phyloP scores from a whole-genome alignment of 2,888 invertebrate genomes.

The Pyrocoelia pectoralis region DNA sequence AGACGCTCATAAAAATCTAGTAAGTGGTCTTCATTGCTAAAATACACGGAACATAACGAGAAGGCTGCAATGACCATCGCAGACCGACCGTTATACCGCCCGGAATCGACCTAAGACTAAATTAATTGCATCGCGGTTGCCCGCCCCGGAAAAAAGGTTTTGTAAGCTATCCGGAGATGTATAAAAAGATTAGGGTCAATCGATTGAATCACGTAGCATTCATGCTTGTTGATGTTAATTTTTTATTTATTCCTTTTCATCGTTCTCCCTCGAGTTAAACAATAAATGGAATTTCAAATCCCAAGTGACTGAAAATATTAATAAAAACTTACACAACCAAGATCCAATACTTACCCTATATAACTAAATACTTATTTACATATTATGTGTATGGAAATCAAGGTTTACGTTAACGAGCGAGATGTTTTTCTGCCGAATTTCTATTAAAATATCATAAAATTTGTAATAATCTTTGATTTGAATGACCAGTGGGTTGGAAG shows the following conservation, averaged over 20 bases:
- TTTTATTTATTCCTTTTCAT: background rate
- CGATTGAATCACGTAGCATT: background rate
- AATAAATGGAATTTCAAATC: no score
- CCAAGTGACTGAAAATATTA: no score
- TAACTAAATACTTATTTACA: no score
- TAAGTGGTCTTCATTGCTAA: conserved; percentile 36
- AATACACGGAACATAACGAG: conserved; percentile 36
- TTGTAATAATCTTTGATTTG: no score
- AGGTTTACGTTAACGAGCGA: no score
- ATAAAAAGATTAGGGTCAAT: conserved; percentile 1
- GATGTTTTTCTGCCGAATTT: no score
- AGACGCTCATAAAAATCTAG: conserved; percentile 29
- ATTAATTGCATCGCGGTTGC: conserved; percentile 52
- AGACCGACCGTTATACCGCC: conserved; percentile 43
- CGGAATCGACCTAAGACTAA: conserved; percentile 53
- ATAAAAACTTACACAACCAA: no score
- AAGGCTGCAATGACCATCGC: conserved; percentile 31
- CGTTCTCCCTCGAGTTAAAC: background rate
- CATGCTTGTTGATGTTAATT: background rate
- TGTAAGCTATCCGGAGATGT: background rate
- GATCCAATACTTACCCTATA: no score
- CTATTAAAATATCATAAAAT: no score
- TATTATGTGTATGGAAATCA: no score
- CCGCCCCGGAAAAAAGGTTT: conserved; percentile 41
- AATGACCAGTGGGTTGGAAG: no score